Evolutionary conservation across 2,797 vertebrate species (phyloP).

Genomic region (Meda fulgida): DNA sequence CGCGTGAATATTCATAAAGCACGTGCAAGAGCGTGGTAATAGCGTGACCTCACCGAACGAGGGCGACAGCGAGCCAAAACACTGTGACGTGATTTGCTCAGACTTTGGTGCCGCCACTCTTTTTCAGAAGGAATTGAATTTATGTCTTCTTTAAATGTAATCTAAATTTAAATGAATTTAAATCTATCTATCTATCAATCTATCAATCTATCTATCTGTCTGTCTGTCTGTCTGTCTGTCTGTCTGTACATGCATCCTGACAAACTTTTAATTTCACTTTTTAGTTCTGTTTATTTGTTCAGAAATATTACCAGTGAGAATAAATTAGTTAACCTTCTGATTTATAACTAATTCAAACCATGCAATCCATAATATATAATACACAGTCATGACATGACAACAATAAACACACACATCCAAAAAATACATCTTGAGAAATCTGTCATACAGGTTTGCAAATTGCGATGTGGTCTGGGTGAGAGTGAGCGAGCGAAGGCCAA

Average conservation of each 20-base stretch:
- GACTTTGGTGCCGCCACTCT: constrained; percentile 82
- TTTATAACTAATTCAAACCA: constrained; percentile 3
- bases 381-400: not conserved
- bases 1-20: constrained; percentile 73
- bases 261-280: not conserved
- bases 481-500: constrained; percentile 2
- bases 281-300: not conserved
- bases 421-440: not conserved
- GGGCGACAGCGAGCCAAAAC: constrained; percentile 24
- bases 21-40: constrained; percentile 71
- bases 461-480: constrained; percentile 18
- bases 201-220: not conserved
- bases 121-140: constrained; percentile 68
- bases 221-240: not conserved
- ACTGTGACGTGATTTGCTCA: constrained; percentile 60
- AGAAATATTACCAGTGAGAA: not conserved
- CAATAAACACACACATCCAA: not conserved
- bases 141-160: not conserved
- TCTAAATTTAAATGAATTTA: not conserved
- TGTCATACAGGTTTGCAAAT: not conserved
- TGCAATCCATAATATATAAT: not conserved
- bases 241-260: not conserved
- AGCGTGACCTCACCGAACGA: constrained; percentile 23
- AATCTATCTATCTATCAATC: no score
- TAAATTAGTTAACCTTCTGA: not conserved